These are phyloP conservation scores for Hylyphantes graminicola DNA, from an alignment of 1,140 invertebrate genomes.

Conservation along the genomic window DNA sequence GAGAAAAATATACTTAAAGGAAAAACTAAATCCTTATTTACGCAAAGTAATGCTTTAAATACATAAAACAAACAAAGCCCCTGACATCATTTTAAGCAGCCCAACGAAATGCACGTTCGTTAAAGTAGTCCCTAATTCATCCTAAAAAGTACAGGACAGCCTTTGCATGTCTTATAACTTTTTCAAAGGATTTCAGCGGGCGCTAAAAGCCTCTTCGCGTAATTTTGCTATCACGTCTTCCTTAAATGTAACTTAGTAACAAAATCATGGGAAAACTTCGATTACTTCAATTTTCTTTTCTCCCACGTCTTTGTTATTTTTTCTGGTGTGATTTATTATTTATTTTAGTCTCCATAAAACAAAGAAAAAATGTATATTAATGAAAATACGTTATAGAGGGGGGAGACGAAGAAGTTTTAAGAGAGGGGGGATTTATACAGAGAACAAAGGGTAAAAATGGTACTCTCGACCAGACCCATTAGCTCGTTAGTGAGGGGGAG, in stretches of 20 bases:
- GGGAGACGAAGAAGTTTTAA: conserved; percentile 20
- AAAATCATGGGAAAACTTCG: conserved; percentile 37
- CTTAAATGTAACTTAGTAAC: conserved; percentile 47
- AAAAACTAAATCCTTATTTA: conserved; percentile 8
- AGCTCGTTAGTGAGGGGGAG: conserved; percentile 37
- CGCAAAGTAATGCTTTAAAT: background rate
- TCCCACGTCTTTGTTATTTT: conserved; percentile 1
- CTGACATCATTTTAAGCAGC: conserved; percentile 26
- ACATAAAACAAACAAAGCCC: background rate
- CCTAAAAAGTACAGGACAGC: background rate
- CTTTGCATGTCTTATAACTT: background rate
- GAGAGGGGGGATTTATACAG: background rate
- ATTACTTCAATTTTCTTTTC: conserved; percentile 3
- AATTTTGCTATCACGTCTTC: conserved; percentile 42
- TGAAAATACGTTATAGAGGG: conserved; percentile 25
- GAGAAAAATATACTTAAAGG: background rate
- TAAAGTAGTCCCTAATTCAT: conserved; percentile 56
- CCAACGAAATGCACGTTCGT: conserved; percentile 21
- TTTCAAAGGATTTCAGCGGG: conserved; percentile 22
- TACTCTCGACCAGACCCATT: conserved; percentile 44
- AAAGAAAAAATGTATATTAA: conserved; percentile 19
- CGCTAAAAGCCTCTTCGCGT: conserved; percentile 44
- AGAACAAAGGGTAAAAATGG: conserved; percentile 57
- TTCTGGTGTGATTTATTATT: conserved; percentile 48
- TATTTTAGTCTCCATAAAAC: conserved; percentile 6